Evolutionary conservation across 1,140 invertebrate genomes (phyloP).

Genomic region (Leptoteleia sp.): DNA sequence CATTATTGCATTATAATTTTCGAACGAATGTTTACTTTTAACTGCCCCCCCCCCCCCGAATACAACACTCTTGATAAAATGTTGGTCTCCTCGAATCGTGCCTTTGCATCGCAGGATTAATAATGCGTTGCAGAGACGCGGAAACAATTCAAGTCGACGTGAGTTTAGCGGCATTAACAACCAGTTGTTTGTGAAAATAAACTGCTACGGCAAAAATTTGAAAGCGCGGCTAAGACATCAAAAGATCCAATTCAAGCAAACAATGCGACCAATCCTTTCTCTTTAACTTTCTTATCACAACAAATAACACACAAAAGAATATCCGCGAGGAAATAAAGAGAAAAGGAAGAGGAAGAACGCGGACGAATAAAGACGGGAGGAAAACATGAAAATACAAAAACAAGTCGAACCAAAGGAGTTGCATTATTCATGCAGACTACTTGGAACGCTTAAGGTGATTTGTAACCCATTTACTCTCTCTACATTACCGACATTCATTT

Average conservation of each 20-base stretch:
- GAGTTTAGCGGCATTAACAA: constrained; percentile 39
- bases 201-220: constrained; percentile 56
- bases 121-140: constrained; percentile 3
- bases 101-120: neutral
- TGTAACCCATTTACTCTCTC: too few relatives aligned
- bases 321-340: constrained; percentile 23
- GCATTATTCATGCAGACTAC: too few relatives aligned
- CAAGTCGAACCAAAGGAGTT: too few relatives aligned
- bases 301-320: constrained; percentile 56
- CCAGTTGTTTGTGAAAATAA: constrained; percentile 38
- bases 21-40: too few relatives aligned
- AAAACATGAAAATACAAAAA: too few relatives aligned
- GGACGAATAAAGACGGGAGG: too few relatives aligned
- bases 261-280: constrained; percentile 37
- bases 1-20: too few relatives aligned
- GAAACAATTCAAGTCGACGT: constrained; percentile 29
- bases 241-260: constrained; percentile 59
- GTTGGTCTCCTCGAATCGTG: too few relatives aligned
- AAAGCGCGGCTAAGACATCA: constrained; percentile 43
- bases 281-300: constrained; percentile 57
- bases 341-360: neutral
- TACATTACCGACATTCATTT: too few relatives aligned
- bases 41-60: too few relatives aligned
- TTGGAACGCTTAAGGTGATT: too few relatives aligned
- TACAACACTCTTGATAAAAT: too few relatives aligned